Percentiles rank a stretch among this genome's conserved stretches.
These are phyloP conservation scores for Thermophis baileyi DNA, from an alignment of 2,113 vertebrate genomes.

Conservation along the genomic window DNA sequence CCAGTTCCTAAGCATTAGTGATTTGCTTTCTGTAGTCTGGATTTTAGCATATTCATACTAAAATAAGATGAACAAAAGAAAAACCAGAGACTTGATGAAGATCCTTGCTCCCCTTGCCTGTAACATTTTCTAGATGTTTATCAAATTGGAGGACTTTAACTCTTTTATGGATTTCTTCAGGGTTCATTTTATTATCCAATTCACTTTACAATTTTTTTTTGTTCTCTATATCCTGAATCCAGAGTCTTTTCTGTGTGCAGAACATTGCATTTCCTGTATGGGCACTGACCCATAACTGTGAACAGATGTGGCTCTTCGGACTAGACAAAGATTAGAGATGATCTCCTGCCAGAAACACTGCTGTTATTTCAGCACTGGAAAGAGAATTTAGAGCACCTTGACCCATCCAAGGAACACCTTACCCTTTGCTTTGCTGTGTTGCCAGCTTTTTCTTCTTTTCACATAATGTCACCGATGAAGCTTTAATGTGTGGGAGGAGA, in stretches of 20 bases:
- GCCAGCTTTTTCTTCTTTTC: conserved; percentile 65
- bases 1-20: background rate
- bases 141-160: conserved; percentile 42
- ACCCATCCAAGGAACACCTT: conserved; percentile 73
- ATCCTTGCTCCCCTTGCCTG: background rate
- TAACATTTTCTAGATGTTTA: conserved; percentile 16
- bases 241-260: conserved; percentile 19
- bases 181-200: conserved; percentile 53
- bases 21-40: background rate
- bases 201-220: conserved; percentile 37
- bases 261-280: conserved; percentile 45
- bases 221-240: conserved; percentile 42
- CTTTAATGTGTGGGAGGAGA: conserved; percentile 69
- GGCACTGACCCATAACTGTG: conserved; percentile 66
- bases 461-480: conserved; percentile 50
- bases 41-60: background rate
- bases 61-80: background rate
- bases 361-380: conserved; percentile 57
- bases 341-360: conserved; percentile 59
- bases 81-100: background rate
- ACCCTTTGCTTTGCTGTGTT: conserved; percentile 64
- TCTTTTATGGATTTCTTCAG: conserved; percentile 44
- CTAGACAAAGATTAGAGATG: conserved; percentile 57
- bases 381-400: conserved; percentile 72
- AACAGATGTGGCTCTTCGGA: conserved; percentile 66